Evolutionary conservation across 2,888 invertebrate species (phyloP).

Genomic region (Cephus pygmeus): DNA sequence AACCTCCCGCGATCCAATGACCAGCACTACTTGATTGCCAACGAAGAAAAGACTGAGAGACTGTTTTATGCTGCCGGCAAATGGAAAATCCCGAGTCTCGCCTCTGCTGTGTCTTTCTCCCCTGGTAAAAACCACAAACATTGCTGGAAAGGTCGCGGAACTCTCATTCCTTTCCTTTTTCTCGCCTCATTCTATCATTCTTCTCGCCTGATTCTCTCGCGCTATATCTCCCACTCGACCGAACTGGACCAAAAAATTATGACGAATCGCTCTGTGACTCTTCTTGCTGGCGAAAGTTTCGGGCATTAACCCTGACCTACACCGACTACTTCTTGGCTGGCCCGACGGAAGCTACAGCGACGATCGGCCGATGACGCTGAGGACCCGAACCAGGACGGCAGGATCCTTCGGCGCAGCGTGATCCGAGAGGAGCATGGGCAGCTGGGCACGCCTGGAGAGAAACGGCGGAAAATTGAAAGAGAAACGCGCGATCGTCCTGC

Average conservation of each 20-base stretch:
- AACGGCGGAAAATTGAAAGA: not conserved
- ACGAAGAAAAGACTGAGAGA: not conserved
- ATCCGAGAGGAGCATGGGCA: not conserved
- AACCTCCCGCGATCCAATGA: too few species aligned
- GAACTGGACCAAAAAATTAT: slow-evolving; percentile 37
- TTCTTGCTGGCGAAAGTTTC: slow-evolving; percentile 41
- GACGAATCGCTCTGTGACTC: slow-evolving; percentile 32
- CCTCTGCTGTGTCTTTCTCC: slow-evolving; percentile 6
- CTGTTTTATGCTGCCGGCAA: slow-evolving; percentile 7
- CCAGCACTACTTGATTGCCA: not conserved
- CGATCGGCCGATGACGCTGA: not conserved
- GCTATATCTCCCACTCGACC: slow-evolving; percentile 3
- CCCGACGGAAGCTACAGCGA: not conserved
- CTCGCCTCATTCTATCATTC: slow-evolving; percentile 1
- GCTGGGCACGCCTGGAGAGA: not conserved
- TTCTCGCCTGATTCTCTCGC: not conserved
- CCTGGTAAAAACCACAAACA: slow-evolving; percentile 40
- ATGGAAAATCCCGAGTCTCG: slow-evolving; percentile 23
- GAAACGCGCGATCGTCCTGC: not conserved
- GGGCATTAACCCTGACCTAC: slow-evolving; percentile 46
- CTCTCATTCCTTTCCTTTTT: not conserved
- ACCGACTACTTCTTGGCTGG: slow-evolving; percentile 21
- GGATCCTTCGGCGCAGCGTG: not conserved
- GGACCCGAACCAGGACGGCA: not conserved
- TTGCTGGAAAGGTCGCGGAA: slow-evolving; percentile 19